Evolutionary conservation across 2,113 vertebrate species (phyloP).

Genomic region (Potamarius usumacintae): DNA sequence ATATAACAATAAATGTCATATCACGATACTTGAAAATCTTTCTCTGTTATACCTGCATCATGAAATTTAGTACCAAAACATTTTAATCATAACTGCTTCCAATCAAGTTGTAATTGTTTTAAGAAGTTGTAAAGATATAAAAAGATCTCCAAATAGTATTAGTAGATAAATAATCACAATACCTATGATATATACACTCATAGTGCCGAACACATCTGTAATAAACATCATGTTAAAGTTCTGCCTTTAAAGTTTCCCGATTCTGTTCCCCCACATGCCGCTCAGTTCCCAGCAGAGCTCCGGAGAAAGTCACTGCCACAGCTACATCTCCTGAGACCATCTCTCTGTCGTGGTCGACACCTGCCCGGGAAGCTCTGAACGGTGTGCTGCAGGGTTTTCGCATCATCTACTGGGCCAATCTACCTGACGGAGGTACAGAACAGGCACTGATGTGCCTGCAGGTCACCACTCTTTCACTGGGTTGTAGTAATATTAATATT

Average conservation of each 20-base stretch:
- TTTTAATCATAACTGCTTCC: too few species aligned
- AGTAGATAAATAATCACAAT: background rate
- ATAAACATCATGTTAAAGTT: background rate
- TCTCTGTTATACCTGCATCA: background rate
- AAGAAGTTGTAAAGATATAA: background rate
- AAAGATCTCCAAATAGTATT: background rate
- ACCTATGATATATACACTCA: background rate
- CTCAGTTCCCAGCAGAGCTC: constrained; percentile 92
- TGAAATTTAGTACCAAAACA: background rate
- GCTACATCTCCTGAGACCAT: constrained; percentile 93
- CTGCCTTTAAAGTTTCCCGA: background rate
- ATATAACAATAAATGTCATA: background rate
- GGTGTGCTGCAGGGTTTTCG: constrained; percentile 95
- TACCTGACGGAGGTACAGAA: constrained; percentile 89
- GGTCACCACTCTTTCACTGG: background rate
- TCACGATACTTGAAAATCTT: background rate
- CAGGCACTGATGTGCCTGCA: background rate
- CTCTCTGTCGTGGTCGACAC: constrained; percentile 90
- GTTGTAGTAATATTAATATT: background rate
- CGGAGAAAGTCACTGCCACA: constrained; percentile 92
- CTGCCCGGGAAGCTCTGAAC: constrained; percentile 93
- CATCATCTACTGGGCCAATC: constrained; percentile 98
- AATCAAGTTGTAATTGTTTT: background rate
- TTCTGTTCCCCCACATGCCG: background rate
- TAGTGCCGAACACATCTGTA: background rate